Percentiles rank a stretch among this genome's conserved stretches.
These are phyloP conservation scores for Sinocyclocheilus anophthalmus DNA, from an alignment of 2,113 vertebrate species.

Conservation along the genomic window DNA sequence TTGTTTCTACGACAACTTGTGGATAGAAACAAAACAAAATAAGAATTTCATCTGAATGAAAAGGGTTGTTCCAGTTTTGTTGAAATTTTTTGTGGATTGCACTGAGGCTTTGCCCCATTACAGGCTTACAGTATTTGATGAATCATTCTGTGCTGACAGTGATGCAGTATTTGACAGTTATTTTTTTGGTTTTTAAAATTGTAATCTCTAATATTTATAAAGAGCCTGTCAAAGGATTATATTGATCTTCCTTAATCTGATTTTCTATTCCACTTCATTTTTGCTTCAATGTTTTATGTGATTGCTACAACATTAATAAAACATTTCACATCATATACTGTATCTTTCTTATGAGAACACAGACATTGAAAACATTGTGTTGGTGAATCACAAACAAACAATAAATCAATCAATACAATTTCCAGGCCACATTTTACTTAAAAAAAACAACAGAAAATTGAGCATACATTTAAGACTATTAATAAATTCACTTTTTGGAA, in stretches of 20 bases:
- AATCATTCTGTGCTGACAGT: neutral
- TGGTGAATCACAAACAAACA: neutral
- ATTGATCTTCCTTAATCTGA: neutral
- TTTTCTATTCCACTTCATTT: neutral
- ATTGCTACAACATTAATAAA: neutral
- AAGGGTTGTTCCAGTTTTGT: neutral
- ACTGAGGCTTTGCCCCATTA: constrained; percentile 17
- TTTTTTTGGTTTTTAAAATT: neutral
- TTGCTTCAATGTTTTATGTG: neutral
- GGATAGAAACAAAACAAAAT: neutral
- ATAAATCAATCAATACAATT: neutral
- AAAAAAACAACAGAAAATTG: neutral
- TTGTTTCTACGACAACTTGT: neutral
- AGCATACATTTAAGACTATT: neutral
- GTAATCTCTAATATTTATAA: neutral
- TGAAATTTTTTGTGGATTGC: constrained; percentile 6
- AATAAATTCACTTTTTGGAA: neutral
- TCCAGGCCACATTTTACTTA: neutral
- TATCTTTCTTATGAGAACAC: neutral
- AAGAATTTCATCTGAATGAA: neutral
- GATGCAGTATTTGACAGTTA: constrained; percentile 1
- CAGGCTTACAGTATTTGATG: neutral
- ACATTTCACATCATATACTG: neutral
- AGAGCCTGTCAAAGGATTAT: neutral
- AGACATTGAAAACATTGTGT: no score